phyloP scores from a whole-genome alignment of 1,140 invertebrate genomes.

The Drosophila subobscura region DNA sequence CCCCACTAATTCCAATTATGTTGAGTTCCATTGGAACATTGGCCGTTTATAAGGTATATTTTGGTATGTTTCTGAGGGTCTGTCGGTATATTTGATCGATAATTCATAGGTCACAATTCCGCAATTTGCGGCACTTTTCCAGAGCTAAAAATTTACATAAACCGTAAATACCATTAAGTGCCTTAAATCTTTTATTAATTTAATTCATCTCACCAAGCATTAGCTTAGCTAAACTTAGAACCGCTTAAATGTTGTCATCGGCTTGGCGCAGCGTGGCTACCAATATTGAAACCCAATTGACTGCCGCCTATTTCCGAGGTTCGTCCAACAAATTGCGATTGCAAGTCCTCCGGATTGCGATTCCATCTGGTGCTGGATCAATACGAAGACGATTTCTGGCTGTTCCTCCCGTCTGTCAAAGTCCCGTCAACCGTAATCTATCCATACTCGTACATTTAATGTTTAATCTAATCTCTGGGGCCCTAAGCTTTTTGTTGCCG shows the following conservation, averaged over 20 bases:
- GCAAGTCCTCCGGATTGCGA: conserved; percentile 17
- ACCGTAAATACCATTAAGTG: conserved; percentile 34
- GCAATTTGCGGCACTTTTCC: conserved; percentile 2
- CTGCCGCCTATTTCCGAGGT: conserved; percentile 74
- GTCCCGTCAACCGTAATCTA: conserved; percentile 72
- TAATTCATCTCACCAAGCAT: conserved; percentile 30
- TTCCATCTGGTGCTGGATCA: conserved; percentile 53
- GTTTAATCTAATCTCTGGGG: conserved; percentile 55
- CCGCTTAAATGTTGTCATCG: conserved; percentile 58
- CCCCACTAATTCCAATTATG: too few species aligned
- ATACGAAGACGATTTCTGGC: conserved; percentile 58
- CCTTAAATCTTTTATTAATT: conserved; percentile 28
- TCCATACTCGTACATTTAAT: conserved; percentile 42
- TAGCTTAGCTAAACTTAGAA: conserved; percentile 13
- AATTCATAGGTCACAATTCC: too few species aligned
- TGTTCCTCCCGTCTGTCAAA: conserved; percentile 62
- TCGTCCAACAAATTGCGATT: conserved; percentile 44
- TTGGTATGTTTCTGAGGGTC: too few species aligned
- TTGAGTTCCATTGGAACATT: too few species aligned
- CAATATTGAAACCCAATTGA: conserved; percentile 56
- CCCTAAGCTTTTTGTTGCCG: neutral
- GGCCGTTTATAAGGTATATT: too few species aligned
- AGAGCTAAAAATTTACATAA: neutral
- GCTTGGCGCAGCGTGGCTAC: conserved; percentile 56
- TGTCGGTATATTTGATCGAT: too few species aligned